These are phyloP conservation scores for Nannospalax galili DNA, from an alignment of 2,113 vertebrate species.

Conservation along the genomic window DNA sequence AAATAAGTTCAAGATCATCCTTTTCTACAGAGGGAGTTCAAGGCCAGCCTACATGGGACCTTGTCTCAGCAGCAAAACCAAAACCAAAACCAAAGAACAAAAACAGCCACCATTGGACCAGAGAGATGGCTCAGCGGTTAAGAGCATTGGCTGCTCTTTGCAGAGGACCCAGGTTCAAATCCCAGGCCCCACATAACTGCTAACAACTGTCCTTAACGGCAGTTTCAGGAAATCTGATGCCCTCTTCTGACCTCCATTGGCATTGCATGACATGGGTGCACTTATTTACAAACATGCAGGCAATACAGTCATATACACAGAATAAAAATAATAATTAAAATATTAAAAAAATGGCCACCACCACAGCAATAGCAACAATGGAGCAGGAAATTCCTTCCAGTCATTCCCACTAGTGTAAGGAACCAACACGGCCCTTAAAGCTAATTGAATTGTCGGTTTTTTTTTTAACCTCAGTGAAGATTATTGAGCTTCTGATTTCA, in stretches of 20 bases:
- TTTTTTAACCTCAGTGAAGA: conserved; percentile 1
- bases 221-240: no score
- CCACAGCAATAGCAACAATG: background rate
- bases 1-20: background rate
- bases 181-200: no score
- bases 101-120: background rate
- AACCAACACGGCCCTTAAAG: background rate
- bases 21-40: background rate
- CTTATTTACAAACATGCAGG: no score
- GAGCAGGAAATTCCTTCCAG: background rate
- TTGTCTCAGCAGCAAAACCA: background rate
- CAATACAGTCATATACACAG: no score
- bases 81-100: background rate
- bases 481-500: background rate
- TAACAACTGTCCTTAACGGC: no score
- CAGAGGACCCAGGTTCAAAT: no score
- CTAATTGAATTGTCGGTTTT: background rate
- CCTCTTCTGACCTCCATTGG: no score
- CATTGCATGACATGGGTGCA: no score
- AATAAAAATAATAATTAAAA: no score
- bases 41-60: background rate
- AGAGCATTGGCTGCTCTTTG: no score
- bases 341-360: no score
- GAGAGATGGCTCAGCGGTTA: no score
- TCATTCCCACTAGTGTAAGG: background rate